phyloP scores from a whole-genome alignment of 1,140 invertebrate species.

The Euborellia annulipes region DNA sequence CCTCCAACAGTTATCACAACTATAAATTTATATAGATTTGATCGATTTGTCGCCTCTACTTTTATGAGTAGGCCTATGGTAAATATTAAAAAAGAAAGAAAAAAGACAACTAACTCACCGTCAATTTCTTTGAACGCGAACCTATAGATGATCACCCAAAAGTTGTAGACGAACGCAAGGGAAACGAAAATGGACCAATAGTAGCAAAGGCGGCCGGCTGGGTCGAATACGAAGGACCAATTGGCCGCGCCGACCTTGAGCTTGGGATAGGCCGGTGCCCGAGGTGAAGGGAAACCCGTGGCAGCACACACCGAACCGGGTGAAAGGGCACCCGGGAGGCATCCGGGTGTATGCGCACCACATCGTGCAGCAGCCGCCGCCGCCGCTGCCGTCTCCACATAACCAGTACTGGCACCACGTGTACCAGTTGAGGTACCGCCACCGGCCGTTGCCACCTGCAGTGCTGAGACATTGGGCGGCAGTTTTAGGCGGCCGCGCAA shows the following conservation, averaged over 20 bases:
- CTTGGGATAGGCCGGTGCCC: constrained; percentile 6
- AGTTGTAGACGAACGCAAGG: constrained; percentile 95
- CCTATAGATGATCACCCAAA: constrained; percentile 97
- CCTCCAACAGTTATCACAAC: too few relatives aligned
- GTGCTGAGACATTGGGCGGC: constrained; percentile 36
- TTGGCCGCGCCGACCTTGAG: constrained; percentile 37
- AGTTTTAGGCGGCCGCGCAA: constrained; percentile 47
- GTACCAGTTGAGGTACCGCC: constrained; percentile 1
- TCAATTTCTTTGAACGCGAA: constrained; percentile 92
- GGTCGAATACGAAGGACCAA: constrained; percentile 87
- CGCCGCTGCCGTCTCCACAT: constrained; percentile 4
- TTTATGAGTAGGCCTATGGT: too few relatives aligned
- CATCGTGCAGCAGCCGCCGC: constrained; percentile 5
- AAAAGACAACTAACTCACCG: constrained; percentile 46
- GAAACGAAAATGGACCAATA: constrained; percentile 97
- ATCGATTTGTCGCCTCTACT: too few relatives aligned
- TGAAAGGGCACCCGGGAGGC: constrained; percentile 15
- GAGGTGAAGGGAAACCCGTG: background rate
- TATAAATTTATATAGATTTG: too few relatives aligned
- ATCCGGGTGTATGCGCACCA: background rate
- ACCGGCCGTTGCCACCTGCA: constrained; percentile 24
- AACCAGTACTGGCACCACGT: constrained; percentile 2
- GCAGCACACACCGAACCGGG: constrained; percentile 26
- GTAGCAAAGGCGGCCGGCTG: constrained; percentile 78
- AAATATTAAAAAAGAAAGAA: too few relatives aligned